Evolutionary conservation across 2,797 vertebrate genomes (phyloP).

Genomic region (Gorsachius magnificus): DNA sequence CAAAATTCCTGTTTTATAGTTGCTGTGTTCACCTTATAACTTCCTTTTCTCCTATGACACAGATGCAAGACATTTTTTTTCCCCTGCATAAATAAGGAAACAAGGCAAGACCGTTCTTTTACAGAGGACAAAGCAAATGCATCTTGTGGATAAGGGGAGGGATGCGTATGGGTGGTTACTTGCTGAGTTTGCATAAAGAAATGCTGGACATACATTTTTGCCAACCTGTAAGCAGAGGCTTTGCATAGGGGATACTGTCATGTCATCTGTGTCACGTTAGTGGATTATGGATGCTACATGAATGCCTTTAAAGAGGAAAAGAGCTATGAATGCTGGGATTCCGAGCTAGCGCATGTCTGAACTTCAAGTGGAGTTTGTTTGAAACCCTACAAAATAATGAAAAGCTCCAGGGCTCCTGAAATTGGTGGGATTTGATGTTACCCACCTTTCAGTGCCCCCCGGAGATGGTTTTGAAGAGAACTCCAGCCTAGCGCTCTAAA

Average conservation of each 20-base stretch:
- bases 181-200: background rate
- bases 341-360: background rate
- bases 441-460: background rate
- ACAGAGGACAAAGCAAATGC: background rate
- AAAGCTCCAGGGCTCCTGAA: background rate
- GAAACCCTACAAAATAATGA: background rate
- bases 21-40: background rate
- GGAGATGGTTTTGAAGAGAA: conserved; percentile 17
- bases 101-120: background rate
- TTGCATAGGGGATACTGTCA: background rate
- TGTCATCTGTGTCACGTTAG: background rate
- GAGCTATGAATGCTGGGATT: background rate
- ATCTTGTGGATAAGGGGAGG: background rate
- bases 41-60: background rate
- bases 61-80: background rate
- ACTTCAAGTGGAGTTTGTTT: background rate
- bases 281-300: background rate
- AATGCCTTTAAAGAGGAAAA: background rate
- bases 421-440: background rate
- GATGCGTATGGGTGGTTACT: background rate
- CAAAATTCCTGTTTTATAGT: background rate
- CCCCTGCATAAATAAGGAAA: background rate
- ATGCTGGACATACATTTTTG: background rate
- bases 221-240: background rate
- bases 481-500: background rate